Evolutionary conservation across 2,113 vertebrate species (phyloP), one percentile per base, ranked within the genome.

Genomic region (Phalacrocorax aristotelis): DNA sequence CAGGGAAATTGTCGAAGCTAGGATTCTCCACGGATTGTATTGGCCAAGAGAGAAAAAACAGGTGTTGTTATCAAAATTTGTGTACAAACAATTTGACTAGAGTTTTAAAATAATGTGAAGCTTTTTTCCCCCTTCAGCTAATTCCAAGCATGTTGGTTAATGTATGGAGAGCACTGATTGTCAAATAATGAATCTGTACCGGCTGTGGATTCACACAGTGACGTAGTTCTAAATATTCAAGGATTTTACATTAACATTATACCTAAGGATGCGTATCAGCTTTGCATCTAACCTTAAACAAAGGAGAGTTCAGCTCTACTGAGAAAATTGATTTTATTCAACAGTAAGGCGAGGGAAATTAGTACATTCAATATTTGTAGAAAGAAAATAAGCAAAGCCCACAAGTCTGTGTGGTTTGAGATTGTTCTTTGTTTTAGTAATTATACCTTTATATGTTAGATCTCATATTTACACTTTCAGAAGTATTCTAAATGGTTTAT

Each of bases 331-430:
- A 98, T 98, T 98, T 98, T 98, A 97, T 98, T 98, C 98, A 98
- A 96, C 91, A 96, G 97, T 83, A 98, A 98, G 97, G 97, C 95
- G 79, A 97, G 98, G 98, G 98, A 98, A 98, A 98, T 98, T 98
- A 98, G 97, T 98, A 98, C 98, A 98, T 98, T 98, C 98, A 98
- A 98, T 98, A 98, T 98, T 98, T 98, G 98, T 98, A 97, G 98
- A 98, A 98, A 98, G 98, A 98, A 98, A 98, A 98, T 97, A 98
- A 97, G 97, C 90, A 94, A 98, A 98, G 96, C 98, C 96, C 97
- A 95, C 95, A 98, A 97, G 98, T 98, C 97, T 97, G 94, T 87
- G 96, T 97, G 96, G 95, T 97, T 97, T 97, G 97, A 98, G 98
- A 98, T 98, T 97, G 92, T 98, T 98, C 98, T 98, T 98, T 98